Base-by-base conservation (phyloP, 2,797 vertebrate species). In the Danio albolineatus region DNA sequence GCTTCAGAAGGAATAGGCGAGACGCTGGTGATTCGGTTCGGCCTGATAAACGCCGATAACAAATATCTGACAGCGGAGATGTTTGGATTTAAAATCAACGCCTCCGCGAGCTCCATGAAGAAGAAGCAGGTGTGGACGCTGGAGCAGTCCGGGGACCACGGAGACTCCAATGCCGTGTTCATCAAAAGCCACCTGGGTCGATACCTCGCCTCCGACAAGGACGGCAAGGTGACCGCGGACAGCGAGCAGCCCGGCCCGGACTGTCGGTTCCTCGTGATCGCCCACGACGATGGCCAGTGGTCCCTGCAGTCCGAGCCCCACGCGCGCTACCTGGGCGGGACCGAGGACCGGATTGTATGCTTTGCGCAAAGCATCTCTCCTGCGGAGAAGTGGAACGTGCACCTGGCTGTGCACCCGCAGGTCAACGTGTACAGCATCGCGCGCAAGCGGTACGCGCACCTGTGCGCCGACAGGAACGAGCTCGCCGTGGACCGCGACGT, bases 61-160 rank as follows among this genome's bases (percentile, higher is more conserved):
- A 96, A 96, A 84, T 99, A 99, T 86, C 95, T 99, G 88, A 99
- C 97, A 5, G 97, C 97, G 14, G 97, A 99, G 92, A 90, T 95
- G 5, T 99, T 99, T 86, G 97, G 97, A 16, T 98, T 98, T 91
- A 98, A 97, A 85, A 93, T 99, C 89, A 99, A 98, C 88, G 97
- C 97, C 0, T 98, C 97, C 19, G 97, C 96, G 82, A 88, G 93
- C 89, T 96, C 96, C 91, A 94, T 99, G 93, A 97, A 97, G 92
- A 98, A 98, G 91, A 99, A 98, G 92, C 97, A 98, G 94, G 96
- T 96, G 81, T 99, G 97, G 97, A 97, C 96, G 59, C 94, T 99
- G 92, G 97, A 98, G 92, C 96, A 96, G 90, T 94, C 94, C 60
- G 95, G 93, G 16, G 79, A 80, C 36, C 72, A 70, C 39, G 79